These are phyloP conservation scores for Himalopsyche phryganea DNA, from an alignment of 1,140 invertebrate species.

Conservation along the genomic window DNA sequence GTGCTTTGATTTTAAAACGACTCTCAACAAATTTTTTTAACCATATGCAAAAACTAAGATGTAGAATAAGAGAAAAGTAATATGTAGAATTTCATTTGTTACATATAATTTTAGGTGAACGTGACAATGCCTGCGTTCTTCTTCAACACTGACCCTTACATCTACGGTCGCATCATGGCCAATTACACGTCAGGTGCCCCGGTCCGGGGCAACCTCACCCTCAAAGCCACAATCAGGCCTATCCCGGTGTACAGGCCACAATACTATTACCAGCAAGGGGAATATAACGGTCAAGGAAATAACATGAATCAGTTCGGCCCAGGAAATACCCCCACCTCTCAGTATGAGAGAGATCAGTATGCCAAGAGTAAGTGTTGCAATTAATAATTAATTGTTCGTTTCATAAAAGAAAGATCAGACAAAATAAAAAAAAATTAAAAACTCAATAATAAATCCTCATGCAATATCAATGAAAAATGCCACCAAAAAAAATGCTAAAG, in stretches of 20 bases:
- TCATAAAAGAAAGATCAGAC: neutral
- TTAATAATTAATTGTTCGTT: neutral
- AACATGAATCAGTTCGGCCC: slow-evolving; percentile 37
- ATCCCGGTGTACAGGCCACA: slow-evolving; percentile 57
- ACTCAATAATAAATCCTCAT: too few species aligned
- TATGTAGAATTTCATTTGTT: too few species aligned
- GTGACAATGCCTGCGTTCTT: slow-evolving; percentile 94
- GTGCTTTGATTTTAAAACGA: too few species aligned
- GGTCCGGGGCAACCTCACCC: slow-evolving; percentile 79
- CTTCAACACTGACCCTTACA: slow-evolving; percentile 76
- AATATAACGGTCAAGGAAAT: slow-evolving; percentile 42
- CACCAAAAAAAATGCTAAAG: too few species aligned
- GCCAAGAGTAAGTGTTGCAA: slow-evolving; percentile 21
- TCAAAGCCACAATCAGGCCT: slow-evolving; percentile 72
- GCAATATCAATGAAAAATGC: too few species aligned
- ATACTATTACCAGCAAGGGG: slow-evolving; percentile 39
- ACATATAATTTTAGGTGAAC: slow-evolving; percentile 80
- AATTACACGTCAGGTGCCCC: slow-evolving; percentile 90
- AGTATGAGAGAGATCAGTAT: slow-evolving; percentile 36
- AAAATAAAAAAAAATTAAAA: too few species aligned
- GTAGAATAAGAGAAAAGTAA: too few species aligned
- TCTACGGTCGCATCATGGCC: slow-evolving; percentile 82
- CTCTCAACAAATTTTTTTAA: too few species aligned
- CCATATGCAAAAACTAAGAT: too few species aligned
- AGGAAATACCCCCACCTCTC: slow-evolving; percentile 4